Evolutionary conservation across 2,113 vertebrate genomes (phyloP).

Genomic region (Phoenicopterus ruber): DNA sequence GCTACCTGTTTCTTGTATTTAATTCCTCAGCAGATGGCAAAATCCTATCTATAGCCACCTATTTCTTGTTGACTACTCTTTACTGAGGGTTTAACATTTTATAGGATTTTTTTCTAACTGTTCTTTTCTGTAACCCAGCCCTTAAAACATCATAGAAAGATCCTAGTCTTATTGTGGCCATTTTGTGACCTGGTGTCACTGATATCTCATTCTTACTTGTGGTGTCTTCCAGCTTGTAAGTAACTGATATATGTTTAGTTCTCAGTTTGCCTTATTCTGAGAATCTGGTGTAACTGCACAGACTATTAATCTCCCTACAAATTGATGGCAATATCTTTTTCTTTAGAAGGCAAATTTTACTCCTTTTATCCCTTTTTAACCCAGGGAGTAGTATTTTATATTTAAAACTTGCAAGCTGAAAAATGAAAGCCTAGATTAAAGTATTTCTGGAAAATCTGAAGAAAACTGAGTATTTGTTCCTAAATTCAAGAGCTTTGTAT

Average conservation of each 20-base stretch:
- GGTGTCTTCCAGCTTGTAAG: neutral
- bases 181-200: neutral
- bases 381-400: neutral
- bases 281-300: neutral
- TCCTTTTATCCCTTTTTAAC: neutral
- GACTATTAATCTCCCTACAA: neutral
- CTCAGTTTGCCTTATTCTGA: neutral
- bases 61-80: neutral
- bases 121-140: neutral
- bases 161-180: neutral
- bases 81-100: neutral
- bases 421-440: neutral
- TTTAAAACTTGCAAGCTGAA: neutral
- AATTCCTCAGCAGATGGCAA: neutral
- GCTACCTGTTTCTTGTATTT: neutral
- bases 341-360: conserved; percentile 3
- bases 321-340: neutral
- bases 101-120: neutral
- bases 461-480: neutral
- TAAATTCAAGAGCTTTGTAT: neutral
- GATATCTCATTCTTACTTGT: neutral
- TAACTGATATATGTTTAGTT: neutral
- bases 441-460: neutral
- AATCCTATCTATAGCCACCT: neutral
- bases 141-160: neutral